Evolutionary conservation across 1,140 invertebrate genomes (phyloP).

Genomic region (Ylistrum balloti): DNA sequence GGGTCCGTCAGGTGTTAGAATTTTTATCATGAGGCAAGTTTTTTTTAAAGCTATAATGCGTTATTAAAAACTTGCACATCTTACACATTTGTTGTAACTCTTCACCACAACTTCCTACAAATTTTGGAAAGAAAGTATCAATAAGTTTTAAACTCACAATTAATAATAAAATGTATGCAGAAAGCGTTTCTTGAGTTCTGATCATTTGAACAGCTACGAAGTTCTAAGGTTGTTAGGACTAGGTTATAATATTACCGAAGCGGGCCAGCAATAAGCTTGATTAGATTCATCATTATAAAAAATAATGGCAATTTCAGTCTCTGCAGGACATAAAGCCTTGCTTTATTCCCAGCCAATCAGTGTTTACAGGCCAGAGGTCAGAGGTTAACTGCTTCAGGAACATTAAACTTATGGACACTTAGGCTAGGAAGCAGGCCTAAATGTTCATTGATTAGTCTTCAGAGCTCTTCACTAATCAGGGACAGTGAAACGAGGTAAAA

Average conservation of each 20-base stretch:
- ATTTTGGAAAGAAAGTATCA: too few species aligned
- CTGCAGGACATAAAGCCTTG: not conserved
- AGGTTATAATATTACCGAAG: not conserved
- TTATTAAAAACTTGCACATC: too few species aligned
- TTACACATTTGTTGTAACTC: too few species aligned
- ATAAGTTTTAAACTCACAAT: too few species aligned
- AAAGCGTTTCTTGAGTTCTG: too few species aligned
- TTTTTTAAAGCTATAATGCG: too few species aligned
- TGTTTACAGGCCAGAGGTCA: not conserved
- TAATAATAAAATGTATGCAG: too few species aligned
- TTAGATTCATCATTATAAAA: constrained; percentile 35
- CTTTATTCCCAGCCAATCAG: constrained; percentile 5
- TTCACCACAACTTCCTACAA: too few species aligned
- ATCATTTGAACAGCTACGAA: too few species aligned
- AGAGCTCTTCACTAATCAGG: not conserved
- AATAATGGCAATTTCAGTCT: not conserved
- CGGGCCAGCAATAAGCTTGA: not conserved
- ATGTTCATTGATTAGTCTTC: not conserved
- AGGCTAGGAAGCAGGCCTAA: not conserved
- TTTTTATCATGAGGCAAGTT: too few species aligned
- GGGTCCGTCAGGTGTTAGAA: too few species aligned
- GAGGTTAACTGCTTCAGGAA: not conserved
- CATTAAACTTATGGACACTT: not conserved
- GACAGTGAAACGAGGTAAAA: not conserved
- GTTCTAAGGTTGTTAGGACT: too few species aligned